Evolutionary conservation across 2,888 invertebrate genomes (phyloP).

Genomic region (Tuberolachnus salignus): DNA sequence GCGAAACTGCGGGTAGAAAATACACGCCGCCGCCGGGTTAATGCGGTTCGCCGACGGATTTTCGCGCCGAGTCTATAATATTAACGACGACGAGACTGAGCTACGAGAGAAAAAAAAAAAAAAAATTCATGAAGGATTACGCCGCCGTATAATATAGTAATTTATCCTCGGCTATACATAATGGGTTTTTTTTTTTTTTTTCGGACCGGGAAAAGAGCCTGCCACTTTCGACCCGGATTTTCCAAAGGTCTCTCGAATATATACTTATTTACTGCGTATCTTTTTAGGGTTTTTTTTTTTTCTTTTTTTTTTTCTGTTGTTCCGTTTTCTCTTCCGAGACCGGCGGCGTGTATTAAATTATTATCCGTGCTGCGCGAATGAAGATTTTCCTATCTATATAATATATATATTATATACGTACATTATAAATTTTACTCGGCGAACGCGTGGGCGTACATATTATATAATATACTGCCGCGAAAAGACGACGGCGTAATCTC

Average conservation of each 20-base stretch:
- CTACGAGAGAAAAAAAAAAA: background rate
- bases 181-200: background rate
- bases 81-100: background rate
- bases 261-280: background rate
- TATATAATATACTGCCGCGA: too few relatives aligned
- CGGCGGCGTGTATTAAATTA: too few relatives aligned
- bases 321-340: too few relatives aligned
- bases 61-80: background rate
- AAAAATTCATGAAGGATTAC: slow-evolving; percentile 31
- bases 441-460: too few relatives aligned
- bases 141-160: slow-evolving; percentile 3
- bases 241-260: background rate
- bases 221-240: background rate
- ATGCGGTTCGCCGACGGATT: slow-evolving; percentile 1
- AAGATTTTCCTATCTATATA: background rate
- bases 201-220: background rate
- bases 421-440: too few relatives aligned
- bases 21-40: background rate
- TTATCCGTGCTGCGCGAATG: too few relatives aligned
- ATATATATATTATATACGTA: background rate
- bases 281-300: background rate
- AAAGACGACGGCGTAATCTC: too few relatives aligned
- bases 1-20: background rate
- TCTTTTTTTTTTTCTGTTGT: too few relatives aligned
- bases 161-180: slow-evolving; percentile 3